A percentile compares a stretch with the other conserved stretches of the same genome.
These are phyloP conservation scores for Drosophila takahashii DNA, from an alignment of 1,140 invertebrate species.

Conservation along the genomic window DNA sequence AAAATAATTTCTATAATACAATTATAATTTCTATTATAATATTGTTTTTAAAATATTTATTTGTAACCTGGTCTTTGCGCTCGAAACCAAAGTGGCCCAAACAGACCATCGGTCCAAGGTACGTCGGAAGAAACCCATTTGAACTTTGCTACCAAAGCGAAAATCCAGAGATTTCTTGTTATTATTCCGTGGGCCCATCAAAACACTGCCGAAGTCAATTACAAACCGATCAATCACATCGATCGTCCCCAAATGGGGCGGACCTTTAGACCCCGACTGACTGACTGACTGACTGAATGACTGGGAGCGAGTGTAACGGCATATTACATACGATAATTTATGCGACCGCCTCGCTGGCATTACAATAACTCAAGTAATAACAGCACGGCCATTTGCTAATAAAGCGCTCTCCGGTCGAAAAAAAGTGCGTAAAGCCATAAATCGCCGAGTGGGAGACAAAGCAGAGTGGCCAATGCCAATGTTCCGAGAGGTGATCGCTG, in stretches of 20 bases:
- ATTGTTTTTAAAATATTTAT: background rate
- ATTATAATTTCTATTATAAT: too few species aligned
- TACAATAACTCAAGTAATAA: slow-evolving; percentile 72
- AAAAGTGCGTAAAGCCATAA: slow-evolving; percentile 73
- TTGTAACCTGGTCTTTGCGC: slow-evolving; percentile 15
- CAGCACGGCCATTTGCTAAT: slow-evolving; percentile 41
- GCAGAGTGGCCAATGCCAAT: slow-evolving; percentile 66
- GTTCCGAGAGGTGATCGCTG: slow-evolving; percentile 61
- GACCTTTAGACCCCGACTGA: slow-evolving; percentile 43
- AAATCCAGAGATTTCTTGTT: slow-evolving; percentile 41
- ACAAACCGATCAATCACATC: slow-evolving; percentile 70
- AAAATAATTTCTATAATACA: too few species aligned
- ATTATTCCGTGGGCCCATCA: slow-evolving; percentile 40
- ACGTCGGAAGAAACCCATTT: slow-evolving; percentile 33
- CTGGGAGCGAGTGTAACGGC: slow-evolving; percentile 27
- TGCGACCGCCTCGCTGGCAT: slow-evolving; percentile 59
- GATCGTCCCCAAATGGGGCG: slow-evolving; percentile 42
- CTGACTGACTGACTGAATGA: background rate
- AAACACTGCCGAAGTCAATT: slow-evolving; percentile 55
- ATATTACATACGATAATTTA: slow-evolving; percentile 70
- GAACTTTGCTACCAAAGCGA: slow-evolving; percentile 58
- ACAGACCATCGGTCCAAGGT: slow-evolving; percentile 65
- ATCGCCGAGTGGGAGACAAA: slow-evolving; percentile 65
- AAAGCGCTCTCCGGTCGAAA: slow-evolving; percentile 37
- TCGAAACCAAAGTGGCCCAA: slow-evolving; percentile 16